A percentile compares a stretch with the other conserved stretches of the same genome.
Evolutionary conservation across 2,888 invertebrate genomes (phyloP).

Genomic region (Eurois occulta): DNA sequence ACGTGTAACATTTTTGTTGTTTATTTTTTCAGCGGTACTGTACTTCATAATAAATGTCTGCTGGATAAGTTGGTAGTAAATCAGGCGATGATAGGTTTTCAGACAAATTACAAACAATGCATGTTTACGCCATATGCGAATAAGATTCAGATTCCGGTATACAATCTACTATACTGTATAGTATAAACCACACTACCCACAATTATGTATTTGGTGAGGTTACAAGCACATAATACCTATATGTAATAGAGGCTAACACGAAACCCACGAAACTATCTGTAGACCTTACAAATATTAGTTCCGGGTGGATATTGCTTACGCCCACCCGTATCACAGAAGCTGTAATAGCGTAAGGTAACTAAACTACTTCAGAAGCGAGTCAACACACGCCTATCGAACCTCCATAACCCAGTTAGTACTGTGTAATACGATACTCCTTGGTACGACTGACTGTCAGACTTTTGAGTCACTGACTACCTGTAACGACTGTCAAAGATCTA

Average conservation of each 20-base stretch:
- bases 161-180: neutral
- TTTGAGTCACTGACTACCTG: neutral
- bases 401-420: neutral
- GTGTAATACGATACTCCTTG: neutral
- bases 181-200: neutral
- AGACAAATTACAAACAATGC: conserved; percentile 37
- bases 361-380: neutral
- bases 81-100: conserved; percentile 20
- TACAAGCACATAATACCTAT: neutral
- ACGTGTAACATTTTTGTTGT: conserved; percentile 4
- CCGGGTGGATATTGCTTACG: conserved; percentile 22
- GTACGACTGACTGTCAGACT: neutral
- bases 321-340: neutral
- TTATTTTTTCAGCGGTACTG: conserved; percentile 16
- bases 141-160: neutral
- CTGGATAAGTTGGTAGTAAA: neutral
- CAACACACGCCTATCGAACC: neutral
- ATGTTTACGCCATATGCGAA: neutral
- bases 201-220: neutral
- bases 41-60: conserved; percentile 1
- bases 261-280: neutral
- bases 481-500: neutral
- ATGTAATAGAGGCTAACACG: neutral
- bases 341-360: conserved; percentile 9
- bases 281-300: conserved; percentile 31